Base-by-base conservation (phyloP, 2,113 vertebrate genomes). In the Mungos mungo region DNA sequence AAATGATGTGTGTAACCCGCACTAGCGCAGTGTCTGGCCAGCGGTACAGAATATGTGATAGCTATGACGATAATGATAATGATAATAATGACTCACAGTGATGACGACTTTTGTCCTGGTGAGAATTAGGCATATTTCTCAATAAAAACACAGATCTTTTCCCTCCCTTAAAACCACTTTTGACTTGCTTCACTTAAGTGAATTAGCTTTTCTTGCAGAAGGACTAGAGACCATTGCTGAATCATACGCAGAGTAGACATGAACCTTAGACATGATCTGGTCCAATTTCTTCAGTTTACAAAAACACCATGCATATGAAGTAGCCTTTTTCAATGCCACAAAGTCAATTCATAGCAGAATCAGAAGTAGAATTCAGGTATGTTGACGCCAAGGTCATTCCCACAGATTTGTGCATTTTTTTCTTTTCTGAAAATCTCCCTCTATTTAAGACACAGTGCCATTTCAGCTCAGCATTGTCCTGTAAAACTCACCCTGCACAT, bases 21-120 rank as follows among this genome's bases (percentile, higher is more conserved):
- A 35, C 71, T 38, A 25, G 38, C 5, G 33, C 27, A 65, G 54
- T 13, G n/a, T n/a, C 38, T 47, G 27, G 50, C 4, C 21, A 7
- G 31, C 11, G 41, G 31, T 31, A 2, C 74, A 54, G 3, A 23
- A 38, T 15, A 29, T 4, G 11, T 1, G 13, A 27, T 7, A 63
- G 6, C 1, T 5, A 3, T 0, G 0, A 7, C 41, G 25, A 27
- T 0, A 19, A 5, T 2, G 29, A 3, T 27, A 16, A 45, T 4
- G 7, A 18, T n/a, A 5, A 31, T 33, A 5, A 12, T 60, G 15
- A 69, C 85, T 63, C 38, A 57, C 33, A 38, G 2, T 68, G 45
- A 68, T 16, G 33, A 33, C 76, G 33, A 38, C 8, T 29, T 88
- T 65, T 41, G 87, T 77, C 18, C 68, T 87, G 41, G 23, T 54